Evolutionary conservation across 2,113 vertebrate genomes (phyloP), one percentile per base, ranked within the genome.

Genomic region (Zeus faber): DNA sequence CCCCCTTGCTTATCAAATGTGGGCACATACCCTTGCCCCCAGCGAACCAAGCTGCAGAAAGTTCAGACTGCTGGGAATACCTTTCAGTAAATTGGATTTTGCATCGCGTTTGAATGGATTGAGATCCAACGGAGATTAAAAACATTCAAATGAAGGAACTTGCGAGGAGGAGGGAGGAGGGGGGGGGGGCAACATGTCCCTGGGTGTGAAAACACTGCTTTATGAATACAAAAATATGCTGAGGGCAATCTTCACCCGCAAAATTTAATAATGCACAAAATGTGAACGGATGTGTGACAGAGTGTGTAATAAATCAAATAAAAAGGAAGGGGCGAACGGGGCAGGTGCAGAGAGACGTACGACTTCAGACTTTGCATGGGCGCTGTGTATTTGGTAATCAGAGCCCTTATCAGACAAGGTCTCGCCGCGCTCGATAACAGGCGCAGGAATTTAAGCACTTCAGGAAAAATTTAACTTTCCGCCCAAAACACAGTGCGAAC

Each of bases 121-220:
- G 58, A n/a, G 63, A 81, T 83, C 60, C 69, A 59, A 58, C 39
- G 22, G 75, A 82, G 82, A 87, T 82, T 81, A 77, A 76, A 80
- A 82, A 79, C 35, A 77, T 68, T 80, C 58, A 75, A 80, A 84
- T 75, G 63, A 77, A 68, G 76, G 61, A 64, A 64, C 54, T 48
- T 62, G 1, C 20, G 52, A 49, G 71, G 43, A 50, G 60, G 50
- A 65, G n/a, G n/a, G n/a, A n/a, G n/a, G n/a, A n/a, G n/a, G n/a
- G n/a, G n/a, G n/a, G n/a, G n/a, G n/a, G n/a, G 43, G 70, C 33
- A 14, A 37, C 11, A n/a, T 61, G 67, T 70, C 55, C 65, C 69
- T 49, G 45, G 53, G 69, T 73, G 54, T 23, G 46, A 67, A 71
- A 71, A 56, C 6, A 3, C 43, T 24, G 64, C 23, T 33, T 74